phyloP scores from a whole-genome alignment of 2,888 invertebrate genomes.

The Scaptodrosophila latifasciaeformis region DNA sequence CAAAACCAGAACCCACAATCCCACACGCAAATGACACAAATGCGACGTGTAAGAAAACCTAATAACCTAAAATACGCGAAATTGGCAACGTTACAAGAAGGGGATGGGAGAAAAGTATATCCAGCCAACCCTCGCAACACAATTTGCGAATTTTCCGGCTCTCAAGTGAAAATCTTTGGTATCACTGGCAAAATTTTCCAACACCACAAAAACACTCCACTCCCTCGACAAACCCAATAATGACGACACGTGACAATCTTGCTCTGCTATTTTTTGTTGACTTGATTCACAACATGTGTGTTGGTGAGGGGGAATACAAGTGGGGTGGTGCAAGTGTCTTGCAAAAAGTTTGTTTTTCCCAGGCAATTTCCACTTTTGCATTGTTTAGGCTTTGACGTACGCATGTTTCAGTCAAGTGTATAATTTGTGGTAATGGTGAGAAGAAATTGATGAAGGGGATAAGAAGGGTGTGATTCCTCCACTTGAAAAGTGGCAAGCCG shows the following conservation, averaged over 20 bases:
- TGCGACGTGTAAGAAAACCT: slow-evolving; percentile 27
- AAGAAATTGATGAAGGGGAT: neutral
- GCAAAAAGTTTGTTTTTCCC: slow-evolving; percentile 49
- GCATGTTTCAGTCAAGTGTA: slow-evolving; percentile 54
- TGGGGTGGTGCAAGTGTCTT: slow-evolving; percentile 4
- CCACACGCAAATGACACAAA: slow-evolving; percentile 6
- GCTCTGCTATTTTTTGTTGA: slow-evolving; percentile 29
- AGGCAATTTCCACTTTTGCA: slow-evolving; percentile 7
- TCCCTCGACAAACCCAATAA: slow-evolving; percentile 14
- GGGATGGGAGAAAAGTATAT: slow-evolving; percentile 3
- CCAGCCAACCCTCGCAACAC: slow-evolving; percentile 17
- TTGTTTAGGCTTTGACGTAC: slow-evolving; percentile 27
- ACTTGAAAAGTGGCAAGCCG: no score
- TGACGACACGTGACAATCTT: slow-evolving; percentile 64
- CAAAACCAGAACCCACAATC: slow-evolving; percentile 14
- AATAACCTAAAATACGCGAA: slow-evolving; percentile 58
- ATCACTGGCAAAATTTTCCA: slow-evolving; percentile 52
- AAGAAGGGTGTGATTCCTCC: neutral
- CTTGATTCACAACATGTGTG: slow-evolving; percentile 6
- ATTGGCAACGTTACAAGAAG: slow-evolving; percentile 32
- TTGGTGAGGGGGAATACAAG: neutral
- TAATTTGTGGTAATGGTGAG: slow-evolving; percentile 50
- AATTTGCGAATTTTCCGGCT: slow-evolving; percentile 46
- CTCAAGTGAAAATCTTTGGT: slow-evolving; percentile 55
- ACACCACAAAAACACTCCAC: slow-evolving; percentile 22